Conservation (phyloP, 2,113 vertebrate genomes). For the Sceloporus undulatus region DNA sequence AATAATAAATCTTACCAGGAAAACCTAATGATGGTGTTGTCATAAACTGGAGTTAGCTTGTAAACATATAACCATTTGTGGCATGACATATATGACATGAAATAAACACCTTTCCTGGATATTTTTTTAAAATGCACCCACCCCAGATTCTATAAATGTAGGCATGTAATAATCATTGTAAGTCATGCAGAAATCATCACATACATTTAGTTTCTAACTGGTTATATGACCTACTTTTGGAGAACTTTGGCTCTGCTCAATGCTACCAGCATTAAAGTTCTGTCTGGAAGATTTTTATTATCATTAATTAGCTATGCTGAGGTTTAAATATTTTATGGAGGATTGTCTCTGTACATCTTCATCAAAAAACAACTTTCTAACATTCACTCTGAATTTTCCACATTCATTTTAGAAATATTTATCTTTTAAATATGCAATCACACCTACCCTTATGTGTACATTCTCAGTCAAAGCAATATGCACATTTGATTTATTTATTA, state of each 20-base stretch:
- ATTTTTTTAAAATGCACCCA: constrained; percentile 42
- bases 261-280: constrained; percentile 26
- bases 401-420: constrained; percentile 6
- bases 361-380: constrained; percentile 35
- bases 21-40: too few relatives aligned
- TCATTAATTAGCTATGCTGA: constrained; percentile 49
- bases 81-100: background rate
- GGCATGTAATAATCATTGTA: background rate
- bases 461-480: constrained; percentile 3
- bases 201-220: constrained; percentile 24
- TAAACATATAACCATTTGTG: background rate
- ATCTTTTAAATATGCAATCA: background rate
- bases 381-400: constrained; percentile 13
- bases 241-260: constrained; percentile 38
- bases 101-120: constrained; percentile 20
- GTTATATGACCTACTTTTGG: constrained; percentile 13
- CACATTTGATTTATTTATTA: too few relatives aligned
- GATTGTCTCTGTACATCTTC: constrained; percentile 39
- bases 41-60: too few relatives aligned
- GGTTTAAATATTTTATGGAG: constrained; percentile 42
- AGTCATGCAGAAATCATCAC: background rate
- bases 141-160: constrained; percentile 6
- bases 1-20: too few relatives aligned
- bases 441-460: background rate
- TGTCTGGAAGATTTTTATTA: background rate